phyloP scores from a whole-genome alignment of 2,888 invertebrate genomes.

The Aphodius granarius region DNA sequence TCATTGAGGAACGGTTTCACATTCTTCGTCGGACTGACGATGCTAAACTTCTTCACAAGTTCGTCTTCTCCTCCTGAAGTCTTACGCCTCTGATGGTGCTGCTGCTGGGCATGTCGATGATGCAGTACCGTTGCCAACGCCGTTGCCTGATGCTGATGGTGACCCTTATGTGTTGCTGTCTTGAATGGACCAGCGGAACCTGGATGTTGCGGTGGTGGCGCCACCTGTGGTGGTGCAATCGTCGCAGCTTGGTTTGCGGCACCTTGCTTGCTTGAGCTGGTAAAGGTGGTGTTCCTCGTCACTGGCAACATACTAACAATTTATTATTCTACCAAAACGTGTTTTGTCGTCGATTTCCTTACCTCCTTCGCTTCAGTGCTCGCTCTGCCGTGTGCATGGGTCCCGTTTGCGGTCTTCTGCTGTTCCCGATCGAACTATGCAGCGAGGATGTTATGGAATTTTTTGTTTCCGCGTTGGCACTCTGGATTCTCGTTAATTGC shows the following conservation, averaged over 20 bases:
- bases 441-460: background rate
- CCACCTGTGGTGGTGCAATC: conserved; percentile 17
- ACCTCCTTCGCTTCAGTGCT: conserved; percentile 36
- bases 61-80: conserved; percentile 4
- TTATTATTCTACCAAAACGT: conserved; percentile 50
- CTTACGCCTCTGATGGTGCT: background rate
- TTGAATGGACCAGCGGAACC: background rate
- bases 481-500: conserved; percentile 28
- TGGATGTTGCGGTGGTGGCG: conserved; percentile 19
- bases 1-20: conserved; percentile 38
- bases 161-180: background rate
- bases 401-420: conserved; percentile 29
- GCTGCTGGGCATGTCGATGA: background rate
- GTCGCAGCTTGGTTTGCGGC: conserved; percentile 9
- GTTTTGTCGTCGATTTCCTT: conserved; percentile 27
- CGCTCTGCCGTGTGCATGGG: conserved; percentile 31
- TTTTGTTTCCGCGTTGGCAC: conserved; percentile 20
- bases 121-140: background rate
- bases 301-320: conserved; percentile 53
- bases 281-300: conserved; percentile 33
- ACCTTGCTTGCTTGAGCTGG: conserved; percentile 33
- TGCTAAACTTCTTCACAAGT: conserved; percentile 3
- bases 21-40: background rate
- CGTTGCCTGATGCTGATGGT: background rate
- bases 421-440: background rate